phyloP scores from a whole-genome alignment of 2,888 invertebrate genomes.

The Mythimna ferrago region DNA sequence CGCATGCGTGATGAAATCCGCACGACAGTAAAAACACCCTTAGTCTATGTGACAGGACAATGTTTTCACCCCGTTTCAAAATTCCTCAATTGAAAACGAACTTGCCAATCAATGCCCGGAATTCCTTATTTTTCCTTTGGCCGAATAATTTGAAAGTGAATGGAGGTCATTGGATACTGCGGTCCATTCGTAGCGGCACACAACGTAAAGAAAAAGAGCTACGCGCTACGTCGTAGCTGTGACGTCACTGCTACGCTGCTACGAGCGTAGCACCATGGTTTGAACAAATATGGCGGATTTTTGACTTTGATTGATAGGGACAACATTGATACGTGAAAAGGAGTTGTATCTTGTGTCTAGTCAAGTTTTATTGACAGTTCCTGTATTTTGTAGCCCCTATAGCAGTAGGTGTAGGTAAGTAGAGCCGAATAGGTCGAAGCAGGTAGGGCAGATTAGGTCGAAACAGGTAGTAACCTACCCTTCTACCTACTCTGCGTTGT shows the following conservation, averaged over 20 bases:
- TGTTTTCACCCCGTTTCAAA: background rate
- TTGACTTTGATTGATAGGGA: background rate
- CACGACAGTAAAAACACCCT: too few relatives aligned
- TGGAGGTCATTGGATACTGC: conserved; percentile 37
- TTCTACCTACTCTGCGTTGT: too few relatives aligned
- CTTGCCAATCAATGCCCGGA: conserved; percentile 30
- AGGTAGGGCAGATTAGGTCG: too few relatives aligned
- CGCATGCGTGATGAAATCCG: too few relatives aligned
- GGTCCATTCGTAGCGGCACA: conserved; percentile 30
- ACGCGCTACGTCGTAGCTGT: conserved; percentile 55
- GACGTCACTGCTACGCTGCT: conserved; percentile 51
- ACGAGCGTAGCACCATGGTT: conserved; percentile 38
- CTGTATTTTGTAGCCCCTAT: too few relatives aligned
- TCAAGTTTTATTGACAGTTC: background rate
- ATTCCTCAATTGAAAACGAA: conserved; percentile 15
- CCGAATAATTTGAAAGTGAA: conserved; percentile 55
- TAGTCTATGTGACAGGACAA: background rate
- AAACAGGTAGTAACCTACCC: too few relatives aligned
- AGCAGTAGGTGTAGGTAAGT: too few relatives aligned
- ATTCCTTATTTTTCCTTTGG: conserved; percentile 42
- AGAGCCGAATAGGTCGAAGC: too few relatives aligned
- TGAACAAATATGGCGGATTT: conserved; percentile 9
- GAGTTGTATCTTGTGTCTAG: background rate
- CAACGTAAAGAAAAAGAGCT: conserved; percentile 39
- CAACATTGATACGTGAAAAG: background rate